Conservation (phyloP, 2,797 vertebrate species). For the Neoniphon sammara region DNA sequence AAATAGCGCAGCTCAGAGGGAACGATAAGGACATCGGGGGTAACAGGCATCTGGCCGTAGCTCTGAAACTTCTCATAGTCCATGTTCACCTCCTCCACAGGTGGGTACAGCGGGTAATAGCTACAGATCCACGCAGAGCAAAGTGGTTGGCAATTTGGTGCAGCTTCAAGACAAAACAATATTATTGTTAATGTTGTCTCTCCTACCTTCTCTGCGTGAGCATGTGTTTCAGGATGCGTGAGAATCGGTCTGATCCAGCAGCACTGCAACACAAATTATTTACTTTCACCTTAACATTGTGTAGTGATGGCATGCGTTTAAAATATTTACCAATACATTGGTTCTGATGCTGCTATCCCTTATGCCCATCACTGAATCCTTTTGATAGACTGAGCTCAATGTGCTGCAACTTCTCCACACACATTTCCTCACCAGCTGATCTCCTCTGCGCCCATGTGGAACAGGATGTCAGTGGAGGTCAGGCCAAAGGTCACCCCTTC, state of each 20-base stretch:
- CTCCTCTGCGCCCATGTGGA: slow-evolving; percentile 94
- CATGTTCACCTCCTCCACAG: slow-evolving; percentile 89
- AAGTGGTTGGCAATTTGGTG: neutral
- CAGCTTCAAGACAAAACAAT: neutral
- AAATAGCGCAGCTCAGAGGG: slow-evolving; percentile 95
- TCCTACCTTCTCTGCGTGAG: slow-evolving; percentile 91
- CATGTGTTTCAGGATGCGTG: slow-evolving; percentile 91
- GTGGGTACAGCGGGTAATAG: slow-evolving; percentile 93
- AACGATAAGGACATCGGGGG: slow-evolving; percentile 88
- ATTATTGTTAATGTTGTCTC: neutral
- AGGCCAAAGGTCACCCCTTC: slow-evolving; percentile 87
- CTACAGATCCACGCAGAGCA: slow-evolving; percentile 69
- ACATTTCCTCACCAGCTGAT: slow-evolving; percentile 87
- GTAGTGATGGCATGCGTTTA: neutral
- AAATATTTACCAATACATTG: neutral
- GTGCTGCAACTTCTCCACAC: too few species aligned
- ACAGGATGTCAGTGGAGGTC: slow-evolving; percentile 92
- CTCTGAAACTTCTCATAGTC: slow-evolving; percentile 87
- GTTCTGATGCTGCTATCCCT: too few species aligned
- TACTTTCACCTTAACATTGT: neutral
- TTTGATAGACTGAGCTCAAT: too few species aligned
- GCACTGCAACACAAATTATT: slow-evolving; percentile 78
- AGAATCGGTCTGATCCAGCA: slow-evolving; percentile 87
- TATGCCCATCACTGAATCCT: too few species aligned
- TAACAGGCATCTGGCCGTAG: slow-evolving; percentile 83